phyloP scores from a whole-genome alignment of 1,140 invertebrate genomes.

The Sminthurides bifidus region DNA sequence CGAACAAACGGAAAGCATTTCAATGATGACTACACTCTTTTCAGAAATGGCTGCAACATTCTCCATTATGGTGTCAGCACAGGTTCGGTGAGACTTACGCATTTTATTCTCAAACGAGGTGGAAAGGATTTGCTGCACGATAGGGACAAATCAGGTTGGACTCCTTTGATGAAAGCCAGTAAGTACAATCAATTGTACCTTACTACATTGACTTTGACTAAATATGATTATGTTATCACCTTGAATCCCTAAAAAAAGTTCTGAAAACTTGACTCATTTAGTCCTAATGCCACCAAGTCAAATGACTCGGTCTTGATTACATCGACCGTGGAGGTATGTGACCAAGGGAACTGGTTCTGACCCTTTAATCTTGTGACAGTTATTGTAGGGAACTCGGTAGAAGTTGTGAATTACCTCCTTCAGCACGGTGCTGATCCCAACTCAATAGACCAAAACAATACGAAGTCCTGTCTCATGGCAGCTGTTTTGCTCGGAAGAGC shows the following conservation, averaged over 20 bases:
- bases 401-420: constrained; percentile 14
- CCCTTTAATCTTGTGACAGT: background rate
- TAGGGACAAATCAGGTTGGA: constrained; percentile 17
- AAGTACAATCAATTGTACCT: background rate
- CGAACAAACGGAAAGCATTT: background rate
- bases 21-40: background rate
- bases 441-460: constrained; percentile 4
- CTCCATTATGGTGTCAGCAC: constrained; percentile 22
- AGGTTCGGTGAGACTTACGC: no score
- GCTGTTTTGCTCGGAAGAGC: no score
- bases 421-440: constrained; percentile 13
- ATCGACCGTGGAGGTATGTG: no score
- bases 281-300: no score
- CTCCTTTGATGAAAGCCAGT: constrained; percentile 19
- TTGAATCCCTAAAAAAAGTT: no score
- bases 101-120: constrained; percentile 10
- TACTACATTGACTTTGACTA: background rate
- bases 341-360: no score
- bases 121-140: background rate
- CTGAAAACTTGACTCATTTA: no score
- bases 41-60: constrained; percentile 14
- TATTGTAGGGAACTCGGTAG: constrained; percentile 7
- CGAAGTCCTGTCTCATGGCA: constrained; percentile 18
- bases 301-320: no score
- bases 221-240: background rate